Conservation (phyloP, 1,140 invertebrate genomes). For the Myzus persicae region DNA sequence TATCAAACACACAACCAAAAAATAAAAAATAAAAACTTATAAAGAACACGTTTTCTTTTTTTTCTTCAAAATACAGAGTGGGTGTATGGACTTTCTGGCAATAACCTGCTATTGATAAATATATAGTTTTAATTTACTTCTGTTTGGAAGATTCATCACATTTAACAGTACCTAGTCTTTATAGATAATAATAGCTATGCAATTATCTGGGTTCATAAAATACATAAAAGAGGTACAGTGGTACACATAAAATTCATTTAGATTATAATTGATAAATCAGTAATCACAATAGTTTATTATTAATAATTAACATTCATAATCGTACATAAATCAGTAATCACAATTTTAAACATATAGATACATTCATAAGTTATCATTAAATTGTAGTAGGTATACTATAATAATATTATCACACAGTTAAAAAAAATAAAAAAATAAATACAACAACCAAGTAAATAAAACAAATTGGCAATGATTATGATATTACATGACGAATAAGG, state of each 20-base stretch:
- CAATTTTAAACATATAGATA: background rate
- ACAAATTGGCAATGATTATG: background rate
- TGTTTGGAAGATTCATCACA: no score
- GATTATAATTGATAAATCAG: background rate
- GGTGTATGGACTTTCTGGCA: no score
- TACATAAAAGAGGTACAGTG: background rate
- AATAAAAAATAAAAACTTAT: no score
- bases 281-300: constrained; percentile 11
- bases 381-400: background rate
- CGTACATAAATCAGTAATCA: background rate
- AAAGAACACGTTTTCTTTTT: no score
- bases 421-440: background rate
- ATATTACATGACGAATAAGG: background rate
- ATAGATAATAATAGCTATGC: no score
- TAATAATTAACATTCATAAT: background rate
- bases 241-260: background rate
- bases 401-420: constrained; percentile 2
- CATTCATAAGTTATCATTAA: background rate
- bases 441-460: constrained; percentile 10
- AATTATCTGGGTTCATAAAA: no score
- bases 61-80: no score
- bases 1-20: background rate
- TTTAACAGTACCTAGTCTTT: no score
- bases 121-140: no score
- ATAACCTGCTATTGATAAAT: no score